Evolutionary conservation across 2,797 vertebrate species (phyloP).

Genomic region (Rousettus madagascariensis): DNA sequence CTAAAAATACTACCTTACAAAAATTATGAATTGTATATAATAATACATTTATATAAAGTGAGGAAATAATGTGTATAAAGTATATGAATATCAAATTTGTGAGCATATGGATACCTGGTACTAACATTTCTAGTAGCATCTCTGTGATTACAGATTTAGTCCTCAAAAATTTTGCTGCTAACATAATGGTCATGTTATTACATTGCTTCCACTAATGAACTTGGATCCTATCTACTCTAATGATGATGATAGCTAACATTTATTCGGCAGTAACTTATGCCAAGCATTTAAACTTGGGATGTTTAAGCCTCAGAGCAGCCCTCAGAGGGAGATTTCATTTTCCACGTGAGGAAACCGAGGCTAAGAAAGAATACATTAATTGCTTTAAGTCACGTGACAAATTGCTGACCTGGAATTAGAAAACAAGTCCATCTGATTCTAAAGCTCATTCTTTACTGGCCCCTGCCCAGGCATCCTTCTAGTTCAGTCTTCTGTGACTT

Average conservation of each 20-base stretch:
- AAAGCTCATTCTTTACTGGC: neutral
- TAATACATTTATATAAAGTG: neutral
- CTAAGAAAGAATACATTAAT: neutral
- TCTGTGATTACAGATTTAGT: neutral
- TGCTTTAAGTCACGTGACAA: neutral
- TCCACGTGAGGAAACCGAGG: neutral
- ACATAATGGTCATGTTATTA: neutral
- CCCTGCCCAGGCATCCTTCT: neutral
- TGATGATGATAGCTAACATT: neutral
- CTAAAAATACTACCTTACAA: neutral
- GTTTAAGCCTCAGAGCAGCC: neutral
- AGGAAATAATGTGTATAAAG: neutral
- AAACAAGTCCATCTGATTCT: neutral
- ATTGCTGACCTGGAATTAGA: neutral
- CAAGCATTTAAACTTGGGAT: neutral
- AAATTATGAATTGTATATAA: neutral
- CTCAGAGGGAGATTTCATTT: neutral
- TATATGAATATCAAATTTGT: neutral
- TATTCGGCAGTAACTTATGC: neutral
- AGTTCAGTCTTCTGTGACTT: neutral
- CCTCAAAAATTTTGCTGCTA: neutral
- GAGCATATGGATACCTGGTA: neutral
- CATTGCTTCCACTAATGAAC: neutral
- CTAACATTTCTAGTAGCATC: neutral
- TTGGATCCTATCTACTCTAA: neutral